Evolutionary conservation across 2,888 invertebrate genomes (phyloP), one percentile per base, ranked within the genome.

Genomic region (Aradus depressus): DNA sequence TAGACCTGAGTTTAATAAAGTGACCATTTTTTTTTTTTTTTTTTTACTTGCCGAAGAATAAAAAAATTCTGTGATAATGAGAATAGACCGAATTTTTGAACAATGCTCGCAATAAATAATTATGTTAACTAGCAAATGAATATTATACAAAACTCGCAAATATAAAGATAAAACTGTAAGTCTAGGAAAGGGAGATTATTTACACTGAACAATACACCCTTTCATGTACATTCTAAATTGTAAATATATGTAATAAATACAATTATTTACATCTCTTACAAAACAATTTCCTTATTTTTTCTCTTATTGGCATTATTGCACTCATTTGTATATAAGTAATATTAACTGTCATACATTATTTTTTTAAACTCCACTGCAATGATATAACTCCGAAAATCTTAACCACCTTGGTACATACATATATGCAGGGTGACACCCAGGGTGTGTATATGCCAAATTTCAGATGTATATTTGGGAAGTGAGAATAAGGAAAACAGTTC

Each of bases 1-100:
- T 73, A 69, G 72, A 72, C 51, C 62, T 59, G 63, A 60, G 54
- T 47, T 52, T 51, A 50, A 55, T 47, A 54, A 55, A 56, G 53
- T 60, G 57, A 56, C 57, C 55, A 48, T 56, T 55, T 49, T 54
- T 53, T 56, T 52, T 53, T 43, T 19, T 22, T 22, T 34, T 21
- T 18, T 35, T 47, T 45, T 52, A 44, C 19, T 45, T 41, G 39
- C 19, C 32, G 37, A 41, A 53, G 47, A 37, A 34, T 4, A 55
- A 56, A 50, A 53, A 43, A 53, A 53, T 51, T 53, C 43, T 51
- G 55, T 51, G 44, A 49, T 38, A 57, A 58, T 58, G 59, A 59
- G 59, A 59, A 57, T 58, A 58, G 51, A 52, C 45, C 50, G 54
- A 41, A 51, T 49, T 37, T 52, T 44, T 54, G 55, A 50, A 55